A percentile compares a stretch with the other conserved stretches of the same genome.
phyloP scores from a whole-genome alignment of 2,888 invertebrate species.

The Eupithecia insigniata region DNA sequence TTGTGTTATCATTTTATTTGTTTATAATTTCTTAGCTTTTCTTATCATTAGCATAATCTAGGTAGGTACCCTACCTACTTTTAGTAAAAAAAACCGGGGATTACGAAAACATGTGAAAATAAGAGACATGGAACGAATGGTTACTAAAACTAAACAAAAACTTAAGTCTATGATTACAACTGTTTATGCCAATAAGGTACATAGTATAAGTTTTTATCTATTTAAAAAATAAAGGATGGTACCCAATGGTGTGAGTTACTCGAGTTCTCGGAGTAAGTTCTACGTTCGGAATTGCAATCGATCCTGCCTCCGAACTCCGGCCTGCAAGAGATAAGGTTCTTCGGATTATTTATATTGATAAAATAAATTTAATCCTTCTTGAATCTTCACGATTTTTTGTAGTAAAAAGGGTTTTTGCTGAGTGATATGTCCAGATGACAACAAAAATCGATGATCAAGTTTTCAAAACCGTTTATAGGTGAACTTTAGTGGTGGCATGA shows the following conservation, averaged over 20 bases:
- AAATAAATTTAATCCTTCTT: neutral
- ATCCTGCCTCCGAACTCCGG: conserved; percentile 55
- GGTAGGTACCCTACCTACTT: neutral
- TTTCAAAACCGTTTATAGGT: neutral
- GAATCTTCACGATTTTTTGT: neutral
- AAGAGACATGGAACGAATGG: neutral
- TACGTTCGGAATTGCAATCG: conserved; percentile 66
- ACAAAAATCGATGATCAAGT: neutral
- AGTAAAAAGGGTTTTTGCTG: neutral
- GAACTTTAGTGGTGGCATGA: neutral
- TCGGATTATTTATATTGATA: conserved; percentile 25
- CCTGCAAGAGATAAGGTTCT: conserved; percentile 53
- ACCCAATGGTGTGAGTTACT: neutral
- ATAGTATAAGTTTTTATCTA: neutral
- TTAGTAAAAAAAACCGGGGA: neutral
- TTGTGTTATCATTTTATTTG: neutral
- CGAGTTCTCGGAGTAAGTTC: conserved; percentile 57
- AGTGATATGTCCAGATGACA: neutral
- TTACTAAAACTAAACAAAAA: neutral
- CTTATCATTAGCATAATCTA: neutral
- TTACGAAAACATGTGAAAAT: neutral
- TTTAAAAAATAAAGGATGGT: neutral
- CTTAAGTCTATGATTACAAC: neutral
- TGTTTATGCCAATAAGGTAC: no score
- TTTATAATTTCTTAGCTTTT: neutral